Evolutionary conservation across 2,888 invertebrate species (phyloP), one percentile per base, ranked within the genome.

Genomic region (Erynnis tages): DNA sequence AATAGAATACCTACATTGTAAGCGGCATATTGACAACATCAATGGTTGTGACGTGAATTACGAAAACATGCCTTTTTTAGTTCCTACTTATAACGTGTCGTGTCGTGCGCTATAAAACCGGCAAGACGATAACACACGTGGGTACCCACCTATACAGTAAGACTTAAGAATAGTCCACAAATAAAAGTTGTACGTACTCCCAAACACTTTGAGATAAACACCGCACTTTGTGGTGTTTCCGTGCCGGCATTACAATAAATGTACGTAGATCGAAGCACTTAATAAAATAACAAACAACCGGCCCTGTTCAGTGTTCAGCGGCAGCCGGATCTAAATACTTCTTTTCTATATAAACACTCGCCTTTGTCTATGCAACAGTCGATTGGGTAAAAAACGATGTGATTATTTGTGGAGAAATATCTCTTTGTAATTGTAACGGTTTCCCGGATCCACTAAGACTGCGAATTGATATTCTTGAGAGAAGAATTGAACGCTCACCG

Each of bases 221-320:
- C 10, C 65, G 67, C 65, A 70, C 79, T 80, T 81, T 80, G 80
- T 82, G 74, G 75, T 73, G 72, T 74, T 41, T 35, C 76, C 67
- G 69, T n/a, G 67, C 69, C 60, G 67, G 68, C 63, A 77, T 76
- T 76, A 83, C 83, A 83, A 85, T 84, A 82, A 82, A 84, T 84
- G 82, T 79, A 70, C 71, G 65, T 65, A 67, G 68, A 72, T 76
- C 69, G 71, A 67, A 77, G 69, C 79, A 83, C 79, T 82, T 80
- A 69, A 81, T 81, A 76, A 79, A 82, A 82, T 79, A 84, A 84
- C 81, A 84, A 84, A 84, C 82, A 81, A n/a, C 23, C 66, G 61
- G 64, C 55, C 59, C 82, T 84, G 84, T 65, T 78, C 69, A 78
- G 63, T 82, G 84, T 84, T 74, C 65, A 54, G 59, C 63, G 59